Evolutionary conservation across 2,113 vertebrate species (phyloP).

Genomic region (Sisor rabdophorus): DNA sequence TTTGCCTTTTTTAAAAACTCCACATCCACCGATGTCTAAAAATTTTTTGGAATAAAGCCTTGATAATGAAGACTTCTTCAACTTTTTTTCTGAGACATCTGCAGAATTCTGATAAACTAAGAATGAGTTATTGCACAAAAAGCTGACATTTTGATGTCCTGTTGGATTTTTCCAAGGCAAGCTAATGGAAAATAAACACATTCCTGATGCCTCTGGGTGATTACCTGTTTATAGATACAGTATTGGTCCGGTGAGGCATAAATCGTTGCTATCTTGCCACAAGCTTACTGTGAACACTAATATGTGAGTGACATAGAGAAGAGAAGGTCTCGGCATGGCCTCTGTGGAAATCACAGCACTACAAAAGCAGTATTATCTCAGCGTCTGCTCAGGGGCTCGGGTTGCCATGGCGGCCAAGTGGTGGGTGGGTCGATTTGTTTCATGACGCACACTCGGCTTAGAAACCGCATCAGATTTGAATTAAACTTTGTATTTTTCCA

Average conservation of each 20-base stretch:
- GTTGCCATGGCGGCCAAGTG: conserved; percentile 37
- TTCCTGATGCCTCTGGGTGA: neutral
- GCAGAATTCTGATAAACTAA: neutral
- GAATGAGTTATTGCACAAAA: neutral
- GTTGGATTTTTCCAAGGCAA: neutral
- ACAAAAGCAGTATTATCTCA: conserved; percentile 47
- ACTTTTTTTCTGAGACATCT: neutral
- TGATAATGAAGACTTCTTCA: neutral
- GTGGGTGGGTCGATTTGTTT: neutral
- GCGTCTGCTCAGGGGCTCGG: conserved; percentile 24
- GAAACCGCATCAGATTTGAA: neutral
- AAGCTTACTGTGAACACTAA: conserved; percentile 28
- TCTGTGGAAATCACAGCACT: conserved; percentile 28
- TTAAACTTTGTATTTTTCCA: neutral
- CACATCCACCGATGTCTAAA: too few relatives aligned
- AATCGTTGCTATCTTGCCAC: neutral
- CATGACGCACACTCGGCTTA: neutral
- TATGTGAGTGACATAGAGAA: conserved; percentile 37
- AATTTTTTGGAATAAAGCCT: too few relatives aligned
- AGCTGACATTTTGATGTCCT: neutral
- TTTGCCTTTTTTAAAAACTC: too few relatives aligned
- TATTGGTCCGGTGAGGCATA: neutral
- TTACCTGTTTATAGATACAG: neutral
- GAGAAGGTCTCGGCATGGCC: conserved; percentile 38
- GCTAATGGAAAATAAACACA: neutral